These are phyloP conservation scores for Harmothoe impar DNA, from an alignment of 2,888 invertebrate genomes.

Conservation along the genomic window DNA sequence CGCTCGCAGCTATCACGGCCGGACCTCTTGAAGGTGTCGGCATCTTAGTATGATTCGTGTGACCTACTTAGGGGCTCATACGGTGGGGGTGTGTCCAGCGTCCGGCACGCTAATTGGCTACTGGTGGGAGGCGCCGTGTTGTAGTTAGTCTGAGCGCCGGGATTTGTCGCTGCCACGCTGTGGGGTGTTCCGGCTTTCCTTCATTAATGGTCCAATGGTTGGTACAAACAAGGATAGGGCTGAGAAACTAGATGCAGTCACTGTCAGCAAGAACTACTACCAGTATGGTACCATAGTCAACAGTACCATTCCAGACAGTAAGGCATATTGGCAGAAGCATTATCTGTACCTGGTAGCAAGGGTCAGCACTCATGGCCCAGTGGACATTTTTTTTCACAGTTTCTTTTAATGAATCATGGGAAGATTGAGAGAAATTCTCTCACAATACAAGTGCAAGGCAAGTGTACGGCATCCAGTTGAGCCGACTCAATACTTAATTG, in stretches of 20 bases:
- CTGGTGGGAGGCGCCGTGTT: no score
- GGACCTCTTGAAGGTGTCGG: no score
- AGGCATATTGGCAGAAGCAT: constrained; percentile 26
- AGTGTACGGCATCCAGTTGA: background rate
- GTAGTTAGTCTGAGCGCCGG: no score
- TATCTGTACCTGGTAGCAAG: background rate
- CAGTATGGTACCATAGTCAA: background rate
- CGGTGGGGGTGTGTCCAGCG: no score
- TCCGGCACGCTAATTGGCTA: no score
- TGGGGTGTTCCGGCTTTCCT: no score
- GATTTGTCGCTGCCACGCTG: no score
- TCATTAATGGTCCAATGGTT: background rate
- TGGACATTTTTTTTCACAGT: constrained; percentile 33
- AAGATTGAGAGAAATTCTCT: constrained; percentile 11
- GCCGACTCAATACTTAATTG: background rate
- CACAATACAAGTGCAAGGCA: background rate
- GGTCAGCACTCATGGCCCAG: background rate
- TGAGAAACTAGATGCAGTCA: background rate
- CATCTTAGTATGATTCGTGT: no score
- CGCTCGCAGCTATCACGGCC: no score
- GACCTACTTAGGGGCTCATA: no score
- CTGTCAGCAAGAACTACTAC: background rate
- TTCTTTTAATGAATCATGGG: constrained; percentile 41
- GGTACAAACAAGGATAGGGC: background rate
- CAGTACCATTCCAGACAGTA: constrained; percentile 2